These are phyloP conservation scores for Lithophane ornitopus DNA, from an alignment of 2,888 invertebrate species.

Conservation along the genomic window DNA sequence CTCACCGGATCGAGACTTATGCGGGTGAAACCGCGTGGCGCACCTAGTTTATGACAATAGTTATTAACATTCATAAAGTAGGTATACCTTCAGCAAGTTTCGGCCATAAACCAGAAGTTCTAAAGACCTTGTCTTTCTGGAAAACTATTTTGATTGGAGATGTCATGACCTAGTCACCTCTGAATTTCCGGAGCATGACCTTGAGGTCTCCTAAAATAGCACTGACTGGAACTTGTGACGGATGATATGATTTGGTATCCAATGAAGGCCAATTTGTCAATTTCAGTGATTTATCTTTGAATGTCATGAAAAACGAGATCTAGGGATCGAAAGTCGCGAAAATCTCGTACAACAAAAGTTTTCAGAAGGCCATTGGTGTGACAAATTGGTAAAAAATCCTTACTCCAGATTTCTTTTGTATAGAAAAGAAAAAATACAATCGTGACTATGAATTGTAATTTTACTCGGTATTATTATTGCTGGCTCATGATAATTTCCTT, in stretches of 20 bases:
- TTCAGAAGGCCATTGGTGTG: not conserved
- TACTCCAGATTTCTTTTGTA: not conserved
- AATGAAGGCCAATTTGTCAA: conserved; percentile 15
- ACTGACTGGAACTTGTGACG: conserved; percentile 12
- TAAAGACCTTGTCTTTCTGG: not conserved
- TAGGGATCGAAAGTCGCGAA: not conserved
- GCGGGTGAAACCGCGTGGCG: too few species aligned
- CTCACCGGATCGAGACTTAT: too few species aligned
- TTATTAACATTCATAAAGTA: not conserved
- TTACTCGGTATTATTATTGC: not conserved
- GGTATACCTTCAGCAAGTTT: not conserved
- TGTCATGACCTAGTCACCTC: conserved; percentile 27
- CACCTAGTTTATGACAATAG: not conserved
- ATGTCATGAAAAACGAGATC: conserved; percentile 23
- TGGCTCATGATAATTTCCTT: not conserved
- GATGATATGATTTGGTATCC: conserved; percentile 29
- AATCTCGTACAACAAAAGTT: not conserved
- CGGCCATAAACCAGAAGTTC: not conserved
- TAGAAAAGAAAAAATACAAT: not conserved
- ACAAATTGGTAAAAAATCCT: not conserved
- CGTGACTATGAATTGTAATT: not conserved
- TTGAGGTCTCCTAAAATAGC: conserved; percentile 41
- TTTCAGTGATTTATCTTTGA: conserved; percentile 30
- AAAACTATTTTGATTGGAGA: conserved; percentile 10
- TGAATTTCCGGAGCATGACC: not conserved